Base-by-base conservation (phyloP, 2,113 vertebrate species). In the Sula dactylatra region DNA sequence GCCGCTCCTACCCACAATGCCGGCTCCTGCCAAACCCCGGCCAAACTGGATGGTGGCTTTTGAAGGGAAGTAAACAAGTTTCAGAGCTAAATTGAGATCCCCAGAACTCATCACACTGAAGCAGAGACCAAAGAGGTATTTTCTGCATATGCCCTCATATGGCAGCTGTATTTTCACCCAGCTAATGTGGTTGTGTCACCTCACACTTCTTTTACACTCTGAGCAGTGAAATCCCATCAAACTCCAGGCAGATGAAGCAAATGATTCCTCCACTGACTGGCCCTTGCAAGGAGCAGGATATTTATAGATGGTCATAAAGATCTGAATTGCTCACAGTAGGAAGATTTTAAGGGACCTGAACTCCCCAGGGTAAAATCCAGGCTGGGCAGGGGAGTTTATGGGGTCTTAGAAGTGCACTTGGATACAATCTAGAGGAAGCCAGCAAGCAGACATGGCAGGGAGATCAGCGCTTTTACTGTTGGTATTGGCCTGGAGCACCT, bases 41-140 rank as follows among this genome's bases (percentile, higher is more conserved):
- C 31, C 71, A 73, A 87, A 73, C 3, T 7, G 70, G 45, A 47
- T 38, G 66, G 85, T 50, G 94, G 52, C 9, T 93, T 79, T 20
- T 21, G 47, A 93, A 61, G 61, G 89, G 89, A 93, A 94, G 84
- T 94, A 97, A 97, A 96, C 86, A 97, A 32, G 54, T 58, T 69
- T 34, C 84, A 62, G 54, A 44, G 89, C 84, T 95, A 95, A 91
- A 90, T 5, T 47, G 86, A 91, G 94, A 77, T 80, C 70, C 58
- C 42, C 66, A 80, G 77, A 55, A 73, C n/a, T 73, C 84, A 58
- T 81, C 82, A 40, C 78, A 91, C 45, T 4, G 8, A 40, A 73
- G 78, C 73, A 87, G 16, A 36, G 74, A 82, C 3, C 1, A 22
- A 70, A 0, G 0, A 69, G 31, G 56, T 69, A 61, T 93, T 93